A percentile compares a stretch with the other conserved stretches of the same genome.
Conservation (phyloP, 2,113 vertebrate species). For the Excalfactoria chinensis region DNA sequence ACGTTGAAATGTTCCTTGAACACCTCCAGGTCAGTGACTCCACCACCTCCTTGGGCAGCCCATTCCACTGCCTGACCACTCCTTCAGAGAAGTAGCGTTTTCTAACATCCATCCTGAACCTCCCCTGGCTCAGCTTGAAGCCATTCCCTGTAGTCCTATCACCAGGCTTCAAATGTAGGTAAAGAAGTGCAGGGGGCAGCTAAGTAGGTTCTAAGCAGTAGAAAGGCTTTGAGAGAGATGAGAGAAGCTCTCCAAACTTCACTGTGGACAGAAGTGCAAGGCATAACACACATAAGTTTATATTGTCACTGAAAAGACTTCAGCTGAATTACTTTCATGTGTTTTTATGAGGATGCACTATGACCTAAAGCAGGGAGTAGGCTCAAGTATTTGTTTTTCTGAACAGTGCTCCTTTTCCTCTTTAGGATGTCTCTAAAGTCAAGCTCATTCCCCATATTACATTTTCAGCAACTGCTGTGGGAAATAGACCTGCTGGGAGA, state of each 20-base stretch:
- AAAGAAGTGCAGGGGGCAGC: background rate
- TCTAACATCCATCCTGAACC: no score
- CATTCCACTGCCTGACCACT: no score
- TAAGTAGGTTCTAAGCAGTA: background rate
- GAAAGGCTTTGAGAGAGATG: background rate
- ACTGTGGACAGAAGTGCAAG: background rate
- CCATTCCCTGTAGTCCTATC: no score
- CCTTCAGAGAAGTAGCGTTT: no score
- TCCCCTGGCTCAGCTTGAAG: no score
- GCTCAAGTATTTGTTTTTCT: background rate
- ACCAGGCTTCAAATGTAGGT: background rate
- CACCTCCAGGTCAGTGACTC: no score
- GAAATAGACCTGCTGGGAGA: background rate
- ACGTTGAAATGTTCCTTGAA: no score
- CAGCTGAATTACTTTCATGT: background rate
- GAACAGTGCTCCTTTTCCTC: background rate
- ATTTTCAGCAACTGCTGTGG: background rate
- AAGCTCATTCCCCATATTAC: background rate
- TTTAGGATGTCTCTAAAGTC: background rate
- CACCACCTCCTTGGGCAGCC: no score
- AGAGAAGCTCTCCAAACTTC: background rate
- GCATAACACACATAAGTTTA: background rate
- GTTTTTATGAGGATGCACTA: background rate
- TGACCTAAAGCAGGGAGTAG: background rate
- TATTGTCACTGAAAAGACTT: background rate